Conservation (phyloP, 2,888 invertebrate genomes). For the Xestia rhomboidea region DNA sequence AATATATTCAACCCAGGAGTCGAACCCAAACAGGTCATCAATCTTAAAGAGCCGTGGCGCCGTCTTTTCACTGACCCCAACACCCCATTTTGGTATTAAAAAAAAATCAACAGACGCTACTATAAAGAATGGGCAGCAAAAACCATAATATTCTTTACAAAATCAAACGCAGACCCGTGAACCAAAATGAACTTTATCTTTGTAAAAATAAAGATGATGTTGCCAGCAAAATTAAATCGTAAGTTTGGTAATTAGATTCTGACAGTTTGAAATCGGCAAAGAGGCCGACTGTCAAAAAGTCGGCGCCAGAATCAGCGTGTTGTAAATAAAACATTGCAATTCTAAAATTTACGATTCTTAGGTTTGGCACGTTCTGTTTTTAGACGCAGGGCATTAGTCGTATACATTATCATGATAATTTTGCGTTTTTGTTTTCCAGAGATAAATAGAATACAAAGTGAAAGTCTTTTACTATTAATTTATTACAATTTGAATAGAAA, state of each 20-base stretch:
- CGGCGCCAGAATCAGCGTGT: slow-evolving; percentile 85
- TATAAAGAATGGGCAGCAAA: slow-evolving; percentile 86
- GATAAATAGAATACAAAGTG: slow-evolving; percentile 1
- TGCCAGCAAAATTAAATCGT: slow-evolving; percentile 61
- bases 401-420: slow-evolving; percentile 57
- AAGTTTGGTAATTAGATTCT: slow-evolving; percentile 88
- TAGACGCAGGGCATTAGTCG: slow-evolving; percentile 43
- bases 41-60: slow-evolving; percentile 84
- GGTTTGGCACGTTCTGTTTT: slow-evolving; percentile 73
- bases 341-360: slow-evolving; percentile 78
- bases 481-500: not conserved
- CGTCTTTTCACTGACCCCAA: slow-evolving; percentile 85
- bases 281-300: slow-evolving; percentile 88
- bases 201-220: slow-evolving; percentile 60
- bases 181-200: slow-evolving; percentile 67
- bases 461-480: not conserved
- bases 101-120: slow-evolving; percentile 79
- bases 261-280: slow-evolving; percentile 88
- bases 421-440: slow-evolving; percentile 35
- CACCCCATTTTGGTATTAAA: slow-evolving; percentile 82
- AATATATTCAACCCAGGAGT: slow-evolving; percentile 78
- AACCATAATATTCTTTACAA: slow-evolving; percentile 75
- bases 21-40: slow-evolving; percentile 82
- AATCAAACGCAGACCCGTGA: slow-evolving; percentile 42
- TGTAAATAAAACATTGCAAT: slow-evolving; percentile 84